phyloP scores from a whole-genome alignment of 2,888 invertebrate species.

The Orthonevra nobilis region DNA sequence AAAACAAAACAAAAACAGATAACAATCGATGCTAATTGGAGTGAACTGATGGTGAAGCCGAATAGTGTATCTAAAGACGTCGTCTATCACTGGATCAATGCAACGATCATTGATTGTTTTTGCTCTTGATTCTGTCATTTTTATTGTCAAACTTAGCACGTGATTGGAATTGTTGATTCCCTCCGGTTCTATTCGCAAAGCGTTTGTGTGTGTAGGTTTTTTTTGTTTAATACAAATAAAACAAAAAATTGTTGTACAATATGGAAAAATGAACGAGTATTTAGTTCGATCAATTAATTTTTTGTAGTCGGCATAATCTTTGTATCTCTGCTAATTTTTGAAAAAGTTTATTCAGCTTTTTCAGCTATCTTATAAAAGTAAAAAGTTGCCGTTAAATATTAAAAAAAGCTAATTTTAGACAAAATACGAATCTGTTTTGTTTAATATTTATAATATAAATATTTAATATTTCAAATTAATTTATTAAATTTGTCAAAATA shows the following conservation, averaged over 20 bases:
- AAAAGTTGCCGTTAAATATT: too few species aligned
- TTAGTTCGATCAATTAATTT: conserved; percentile 17
- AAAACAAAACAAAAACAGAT: neutral
- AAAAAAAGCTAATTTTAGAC: too few species aligned
- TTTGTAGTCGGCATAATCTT: conserved; percentile 16
- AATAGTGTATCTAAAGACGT: conserved; percentile 8
- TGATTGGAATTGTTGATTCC: conserved; percentile 68
- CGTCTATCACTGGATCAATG: conserved; percentile 48
- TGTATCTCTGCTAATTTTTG: too few species aligned
- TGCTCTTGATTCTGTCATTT: conserved; percentile 70
- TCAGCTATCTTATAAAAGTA: too few species aligned
- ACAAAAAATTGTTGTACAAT: neutral
- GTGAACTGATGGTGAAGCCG: conserved; percentile 45
- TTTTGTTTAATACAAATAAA: too few species aligned
- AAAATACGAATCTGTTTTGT: too few species aligned
- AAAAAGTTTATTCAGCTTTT: too few species aligned
- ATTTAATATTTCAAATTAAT: too few species aligned
- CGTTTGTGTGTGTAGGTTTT: too few species aligned
- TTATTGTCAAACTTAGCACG: conserved; percentile 72
- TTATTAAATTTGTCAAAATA: too few species aligned
- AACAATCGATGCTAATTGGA: conserved; percentile 70
- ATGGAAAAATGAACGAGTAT: conserved; percentile 6
- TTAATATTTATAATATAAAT: too few species aligned
- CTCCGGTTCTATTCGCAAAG: neutral
- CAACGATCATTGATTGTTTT: conserved; percentile 70